Base-by-base conservation (phyloP, 2,797 vertebrate genomes). In the Glossophaga mutica region DNA sequence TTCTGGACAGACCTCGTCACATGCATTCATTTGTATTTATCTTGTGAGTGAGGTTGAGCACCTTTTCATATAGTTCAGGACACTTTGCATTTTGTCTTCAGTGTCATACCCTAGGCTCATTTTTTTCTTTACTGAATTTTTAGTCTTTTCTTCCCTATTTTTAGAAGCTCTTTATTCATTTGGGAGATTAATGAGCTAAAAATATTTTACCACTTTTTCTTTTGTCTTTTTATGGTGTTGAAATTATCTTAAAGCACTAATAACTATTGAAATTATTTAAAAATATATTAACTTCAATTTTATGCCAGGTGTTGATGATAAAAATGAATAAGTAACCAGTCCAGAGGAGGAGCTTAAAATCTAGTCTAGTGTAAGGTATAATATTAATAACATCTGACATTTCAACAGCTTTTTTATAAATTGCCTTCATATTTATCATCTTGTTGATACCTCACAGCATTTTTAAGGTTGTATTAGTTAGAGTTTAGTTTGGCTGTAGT, bases 321-420 rank as follows among this genome's bases (percentile, higher is more conserved):
- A 85, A 79, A 76, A 74, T 87, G 48, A 94, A 37, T 79, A 89
- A 94, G 32, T 84, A 48, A 46, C 11, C 37, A 46, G 37, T 24
- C 16, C 65, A 84, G 65, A 82, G 9, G 50, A 62, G n/a, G 11
- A 70, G 62, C 77, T 96, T 55, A 70, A 83, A 87, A 37, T 70
- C 32, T 70, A 46, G 50, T 62, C 24, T 94, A 42, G 71, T 55
- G 9, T 68, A 73, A 87, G 88, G 34, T 22, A 50, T 62, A 76
- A 87, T 87, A 37, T 34, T 77, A 92, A 95, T 89, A 83, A 77
- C 29, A 74, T 9, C 57, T 91, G 67, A 70, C 67, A 88, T 81
- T 93, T 92, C 71, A 90, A n/a, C 34, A 83, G 22, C 74, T 24
- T 62, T 91, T 90, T 95, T 92, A 71, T 15, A 81, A 94, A 74